Base-by-base conservation (phyloP, 2,113 vertebrate species). In the Oriolus oriolus region DNA sequence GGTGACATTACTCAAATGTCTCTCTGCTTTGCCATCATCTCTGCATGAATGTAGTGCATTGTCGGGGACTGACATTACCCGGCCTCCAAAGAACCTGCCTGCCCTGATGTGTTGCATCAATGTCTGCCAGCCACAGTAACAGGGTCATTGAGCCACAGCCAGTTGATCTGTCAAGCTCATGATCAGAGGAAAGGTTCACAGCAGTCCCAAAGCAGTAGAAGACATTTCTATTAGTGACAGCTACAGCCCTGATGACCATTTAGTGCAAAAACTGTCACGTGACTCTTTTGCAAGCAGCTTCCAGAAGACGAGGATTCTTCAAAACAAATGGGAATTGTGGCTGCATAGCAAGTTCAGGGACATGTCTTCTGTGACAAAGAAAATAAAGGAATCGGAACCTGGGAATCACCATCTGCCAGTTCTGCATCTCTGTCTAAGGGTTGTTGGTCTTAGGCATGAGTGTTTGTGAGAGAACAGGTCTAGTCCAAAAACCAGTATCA, bases 201-300 rank as follows among this genome's bases (percentile, higher is more conserved):
- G 75, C 39, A 52, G 53, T 90, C 70, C 66, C 74, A 88, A 61
- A 61, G 50, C 53, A 61, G 45, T 20, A 44, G 81, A 79, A 94
- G 70, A 85, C 45, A 61, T 57, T 37, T 65, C 35, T 80, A 2
- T n/a, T 39, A 57, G 54, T 59, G 82, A 69, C 63, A 86, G 57
- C 37, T 65, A 69, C 66, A 90, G 41, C 49, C 27, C 50, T 73
- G 70, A 79, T 0, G 3, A 56, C 22, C 27, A n/a, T 56, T 84
- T 59, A 47, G 30, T 74, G 66, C 50, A 70, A 94, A 79, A 90
- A 18, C 18, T 66, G 26, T 47, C 22, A 64, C 0, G 2, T 50
- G 63, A 63, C 27, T 33, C 18, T 63, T 30, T 35, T 8, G 28
- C 6, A 2, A 77, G 71, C 0, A 0, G 27, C 27, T 87, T 93